Evolutionary conservation across 2,113 vertebrate species (phyloP).

Genomic region (Etheostoma spectabile): DNA sequence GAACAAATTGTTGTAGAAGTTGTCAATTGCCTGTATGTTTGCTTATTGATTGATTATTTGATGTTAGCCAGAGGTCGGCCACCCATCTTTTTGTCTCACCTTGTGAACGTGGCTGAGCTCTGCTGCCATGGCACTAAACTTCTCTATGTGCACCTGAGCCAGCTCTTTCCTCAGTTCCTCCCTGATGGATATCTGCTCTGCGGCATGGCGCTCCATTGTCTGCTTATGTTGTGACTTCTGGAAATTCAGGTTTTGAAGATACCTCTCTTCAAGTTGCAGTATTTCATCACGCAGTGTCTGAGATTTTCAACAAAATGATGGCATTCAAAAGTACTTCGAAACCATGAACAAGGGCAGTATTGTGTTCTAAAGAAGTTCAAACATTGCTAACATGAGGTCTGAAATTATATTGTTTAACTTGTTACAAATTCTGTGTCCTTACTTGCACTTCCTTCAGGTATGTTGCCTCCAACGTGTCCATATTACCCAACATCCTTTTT

Average conservation of each 20-base stretch:
- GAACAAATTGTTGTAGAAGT: background rate
- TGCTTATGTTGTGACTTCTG: constrained; percentile 59
- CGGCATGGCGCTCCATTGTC: constrained; percentile 71
- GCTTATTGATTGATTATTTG: background rate
- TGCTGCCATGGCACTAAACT: constrained; percentile 83
- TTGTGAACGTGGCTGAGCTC: constrained; percentile 85
- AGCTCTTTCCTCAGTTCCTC: constrained; percentile 82
- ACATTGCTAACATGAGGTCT: background rate
- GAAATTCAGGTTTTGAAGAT: constrained; percentile 57
- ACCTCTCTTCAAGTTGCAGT: constrained; percentile 68
- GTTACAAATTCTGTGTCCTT: constrained; percentile 64
- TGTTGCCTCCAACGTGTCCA: constrained; percentile 89
- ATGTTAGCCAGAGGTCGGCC: background rate
- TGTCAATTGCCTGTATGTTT: background rate
- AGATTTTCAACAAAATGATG: background rate
- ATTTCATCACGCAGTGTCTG: constrained; percentile 82
- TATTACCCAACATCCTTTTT: constrained; percentile 85
- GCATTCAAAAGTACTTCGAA: background rate
- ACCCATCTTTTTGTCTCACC: constrained; percentile 74
- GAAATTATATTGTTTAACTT: too few species aligned
- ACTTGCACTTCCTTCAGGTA: constrained; percentile 90
- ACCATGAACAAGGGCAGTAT: background rate
- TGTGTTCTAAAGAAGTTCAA: background rate
- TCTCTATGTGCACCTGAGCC: constrained; percentile 82
- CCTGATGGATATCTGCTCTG: constrained; percentile 75